Evolutionary conservation across 2,888 invertebrate genomes (phyloP).

Genomic region (Polietes domitor): DNA sequence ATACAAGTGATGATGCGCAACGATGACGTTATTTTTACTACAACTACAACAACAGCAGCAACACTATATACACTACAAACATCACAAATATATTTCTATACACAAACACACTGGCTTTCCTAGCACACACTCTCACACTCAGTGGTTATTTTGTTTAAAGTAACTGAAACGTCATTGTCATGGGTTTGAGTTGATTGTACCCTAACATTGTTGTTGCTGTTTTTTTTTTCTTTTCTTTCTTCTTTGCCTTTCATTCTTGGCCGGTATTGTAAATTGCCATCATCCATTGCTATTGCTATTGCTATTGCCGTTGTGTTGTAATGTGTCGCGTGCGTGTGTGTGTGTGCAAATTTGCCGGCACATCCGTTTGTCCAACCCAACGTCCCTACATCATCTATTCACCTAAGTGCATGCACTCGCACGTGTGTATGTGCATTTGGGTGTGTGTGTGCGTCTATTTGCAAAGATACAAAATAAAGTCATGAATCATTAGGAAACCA

Average conservation of each 20-base stretch:
- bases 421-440: constrained; percentile 22
- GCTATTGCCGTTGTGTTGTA: too few relatives aligned
- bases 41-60: background rate
- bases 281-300: background rate
- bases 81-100: background rate
- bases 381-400: background rate
- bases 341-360: background rate
- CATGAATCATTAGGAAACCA: constrained; percentile 32
- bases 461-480: constrained; percentile 63
- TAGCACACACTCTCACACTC: background rate
- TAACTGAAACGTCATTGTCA: constrained; percentile 63
- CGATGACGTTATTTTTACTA: constrained; percentile 50
- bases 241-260: constrained; percentile 13
- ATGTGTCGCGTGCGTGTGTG: background rate
- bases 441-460: constrained; percentile 59
- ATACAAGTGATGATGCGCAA: constrained; percentile 63
- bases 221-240: constrained; percentile 18
- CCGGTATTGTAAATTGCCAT: constrained; percentile 23
- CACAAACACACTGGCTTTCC: constrained; percentile 1
- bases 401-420: background rate
- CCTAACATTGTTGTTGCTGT: constrained; percentile 52
- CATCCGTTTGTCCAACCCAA: background rate
- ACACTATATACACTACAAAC: background rate
- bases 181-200: constrained; percentile 66
- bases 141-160: constrained; percentile 34